Base-by-base conservation (phyloP, 2,113 vertebrate species). In the Orientallactaga bullata region DNA sequence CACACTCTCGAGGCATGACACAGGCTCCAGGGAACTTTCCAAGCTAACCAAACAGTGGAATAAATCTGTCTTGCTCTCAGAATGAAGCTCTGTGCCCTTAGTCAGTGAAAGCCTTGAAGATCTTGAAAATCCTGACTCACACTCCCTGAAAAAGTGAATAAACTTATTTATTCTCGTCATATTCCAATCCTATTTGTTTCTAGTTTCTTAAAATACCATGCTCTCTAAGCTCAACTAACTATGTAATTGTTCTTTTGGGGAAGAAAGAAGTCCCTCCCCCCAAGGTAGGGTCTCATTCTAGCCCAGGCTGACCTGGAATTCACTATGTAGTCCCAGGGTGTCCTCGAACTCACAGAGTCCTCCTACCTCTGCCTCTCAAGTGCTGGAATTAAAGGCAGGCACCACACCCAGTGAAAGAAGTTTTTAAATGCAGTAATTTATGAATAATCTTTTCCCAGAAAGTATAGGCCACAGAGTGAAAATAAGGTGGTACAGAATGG, bases 201-300 rank as follows among this genome's bases (percentile, higher is more conserved):
- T 7, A 1, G 37, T 47, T 89, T 26, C 58, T 82, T 68, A 91
- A 94, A 91, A 79, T 32, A 0, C 16, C 21, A 1, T 68, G 9
- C 63, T 89, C 47, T 72, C 37, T 89, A 80, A 84, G 35, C 55
- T 91, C 84, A 89, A 77, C 17, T 87, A 87, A 78, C 11, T 30
- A 66, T 63, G 39, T 21, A 73, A 80, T 16, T 74, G 69, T 66
- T 12, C 28, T 85, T 58, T 85, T 85, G 3, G n/a, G 81, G 42
- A 89, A 78, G 32, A 73, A 85, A 82, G 1, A n/a, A 35, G 7
- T 8, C 8, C 8, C 5, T 47, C 8, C 8, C 8, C 8, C 8
- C 42, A 47, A 47, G 42, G 42, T 47, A 47, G 42, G 8, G 8
- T 47, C 42, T 47, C 42, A 47, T 8, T 47, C 42, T 47, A 47